These are phyloP conservation scores for Synanthedon vespiformis DNA, from an alignment of 2,888 invertebrate species.

Conservation along the genomic window DNA sequence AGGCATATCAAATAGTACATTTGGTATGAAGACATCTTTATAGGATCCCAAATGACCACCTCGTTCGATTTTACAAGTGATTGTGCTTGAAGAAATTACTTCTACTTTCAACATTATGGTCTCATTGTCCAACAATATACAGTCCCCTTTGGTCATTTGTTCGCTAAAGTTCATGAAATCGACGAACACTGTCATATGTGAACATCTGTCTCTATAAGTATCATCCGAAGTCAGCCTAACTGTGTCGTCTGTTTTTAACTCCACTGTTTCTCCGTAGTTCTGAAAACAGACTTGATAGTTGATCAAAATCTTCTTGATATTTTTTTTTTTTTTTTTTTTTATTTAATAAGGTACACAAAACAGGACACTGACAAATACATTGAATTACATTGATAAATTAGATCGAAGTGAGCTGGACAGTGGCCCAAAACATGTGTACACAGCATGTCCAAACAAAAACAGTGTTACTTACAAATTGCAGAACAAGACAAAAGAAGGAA, in stretches of 20 bases:
- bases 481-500: too few species aligned
- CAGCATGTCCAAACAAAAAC: too few species aligned
- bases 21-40: slow-evolving; percentile 54
- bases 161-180: slow-evolving; percentile 65
- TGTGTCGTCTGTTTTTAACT: slow-evolving; percentile 48
- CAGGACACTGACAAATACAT: too few species aligned
- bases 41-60: slow-evolving; percentile 49
- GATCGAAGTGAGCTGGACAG: too few species aligned
- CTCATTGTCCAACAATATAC: slow-evolving; percentile 74
- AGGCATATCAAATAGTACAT: slow-evolving; percentile 46
- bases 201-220: slow-evolving; percentile 67
- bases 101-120: slow-evolving; percentile 79
- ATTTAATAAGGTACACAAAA: too few species aligned
- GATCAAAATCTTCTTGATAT: not conserved
- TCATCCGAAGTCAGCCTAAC: slow-evolving; percentile 68
- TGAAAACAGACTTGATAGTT: slow-evolving; percentile 16
- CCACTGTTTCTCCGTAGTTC: slow-evolving; percentile 42
- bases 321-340: too few species aligned
- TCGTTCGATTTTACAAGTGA: slow-evolving; percentile 50
- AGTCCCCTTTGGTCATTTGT: slow-evolving; percentile 59
- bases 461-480: too few species aligned
- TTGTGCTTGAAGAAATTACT: slow-evolving; percentile 44
- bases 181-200: slow-evolving; percentile 64
- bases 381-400: too few species aligned
- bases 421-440: too few species aligned